Evolutionary conservation across 1,140 invertebrate species (phyloP).

Genomic region (Aphelinus atriplicis): DNA sequence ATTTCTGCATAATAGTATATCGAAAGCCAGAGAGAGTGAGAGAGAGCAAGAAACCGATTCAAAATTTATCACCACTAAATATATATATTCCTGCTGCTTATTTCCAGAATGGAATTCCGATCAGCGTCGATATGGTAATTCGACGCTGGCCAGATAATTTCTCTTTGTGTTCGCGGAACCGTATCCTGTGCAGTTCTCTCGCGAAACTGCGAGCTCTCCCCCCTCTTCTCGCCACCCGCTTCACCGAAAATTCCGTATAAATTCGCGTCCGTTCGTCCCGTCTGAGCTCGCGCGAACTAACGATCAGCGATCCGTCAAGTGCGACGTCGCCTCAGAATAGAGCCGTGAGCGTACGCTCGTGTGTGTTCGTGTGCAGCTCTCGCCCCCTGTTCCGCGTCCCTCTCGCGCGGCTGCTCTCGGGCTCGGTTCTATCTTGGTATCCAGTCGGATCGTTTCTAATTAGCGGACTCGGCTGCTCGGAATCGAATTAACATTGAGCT

Average conservation of each 20-base stretch:
- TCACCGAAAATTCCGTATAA: slow-evolving; percentile 14
- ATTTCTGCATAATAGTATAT: background rate
- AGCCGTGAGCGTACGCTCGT: slow-evolving; percentile 39
- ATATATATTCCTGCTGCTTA: slow-evolving; percentile 1
- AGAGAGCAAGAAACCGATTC: slow-evolving; percentile 23
- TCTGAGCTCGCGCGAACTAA: slow-evolving; percentile 5
- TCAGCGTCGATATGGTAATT: slow-evolving; percentile 33
- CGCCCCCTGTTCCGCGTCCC: no score
- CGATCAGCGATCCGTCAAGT: slow-evolving; percentile 25
- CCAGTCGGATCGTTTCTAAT: slow-evolving; percentile 54
- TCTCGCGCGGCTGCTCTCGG: no score
- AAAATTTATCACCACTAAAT: slow-evolving; percentile 29
- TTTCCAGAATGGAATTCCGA: slow-evolving; percentile 27
- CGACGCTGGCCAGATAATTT: slow-evolving; percentile 28
- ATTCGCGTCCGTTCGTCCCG: background rate
- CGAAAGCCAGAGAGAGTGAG: slow-evolving; percentile 1
- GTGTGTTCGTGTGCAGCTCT: no score
- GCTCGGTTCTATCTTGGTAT: background rate
- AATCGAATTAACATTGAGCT: slow-evolving; percentile 58
- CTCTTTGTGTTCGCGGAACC: slow-evolving; percentile 9
- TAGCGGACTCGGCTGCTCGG: slow-evolving; percentile 48
- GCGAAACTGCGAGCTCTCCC: no score
- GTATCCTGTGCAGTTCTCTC: no score
- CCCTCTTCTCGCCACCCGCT: background rate
- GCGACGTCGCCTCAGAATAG: slow-evolving; percentile 45